Percentiles rank a stretch among this genome's conserved stretches.
Evolutionary conservation across 2,113 vertebrate genomes (phyloP).

Genomic region (Siphamia tubifer): DNA sequence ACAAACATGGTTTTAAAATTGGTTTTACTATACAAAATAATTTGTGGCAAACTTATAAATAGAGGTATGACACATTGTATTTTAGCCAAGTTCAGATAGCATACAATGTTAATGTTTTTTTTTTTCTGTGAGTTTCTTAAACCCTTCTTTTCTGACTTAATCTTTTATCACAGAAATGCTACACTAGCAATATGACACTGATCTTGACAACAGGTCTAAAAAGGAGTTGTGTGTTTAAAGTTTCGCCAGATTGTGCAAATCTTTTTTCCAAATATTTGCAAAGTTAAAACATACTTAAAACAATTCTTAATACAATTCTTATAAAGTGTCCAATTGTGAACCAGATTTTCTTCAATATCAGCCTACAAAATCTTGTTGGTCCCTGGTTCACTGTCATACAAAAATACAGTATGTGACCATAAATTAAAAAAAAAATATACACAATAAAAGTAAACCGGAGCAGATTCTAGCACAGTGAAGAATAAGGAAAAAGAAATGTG

Average conservation of each 20-base stretch:
- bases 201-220: not conserved
- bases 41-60: constrained; percentile 41
- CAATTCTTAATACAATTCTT: not conserved
- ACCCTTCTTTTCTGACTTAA: not conserved
- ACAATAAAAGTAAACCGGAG: constrained; percentile 11
- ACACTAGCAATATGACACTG: not conserved
- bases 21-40: constrained; percentile 73
- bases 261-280: not conserved
- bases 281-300: not conserved
- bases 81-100: constrained; percentile 8
- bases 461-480: constrained; percentile 30
- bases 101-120: not conserved
- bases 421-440: constrained; percentile 35
- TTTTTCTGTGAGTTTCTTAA: not conserved
- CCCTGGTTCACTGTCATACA: not conserved
- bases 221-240: not conserved
- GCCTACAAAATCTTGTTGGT: not conserved
- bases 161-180: not conserved
- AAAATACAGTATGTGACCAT: constrained; percentile 20
- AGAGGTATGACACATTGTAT: constrained; percentile 24
- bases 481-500: constrained; percentile 24
- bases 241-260: constrained; percentile 2
- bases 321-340: not conserved
- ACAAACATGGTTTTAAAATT: constrained; percentile 19
- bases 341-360: not conserved